These are phyloP conservation scores for Rhopalosiphum padi DNA, from an alignment of 1,140 invertebrate genomes.

Conservation along the genomic window DNA sequence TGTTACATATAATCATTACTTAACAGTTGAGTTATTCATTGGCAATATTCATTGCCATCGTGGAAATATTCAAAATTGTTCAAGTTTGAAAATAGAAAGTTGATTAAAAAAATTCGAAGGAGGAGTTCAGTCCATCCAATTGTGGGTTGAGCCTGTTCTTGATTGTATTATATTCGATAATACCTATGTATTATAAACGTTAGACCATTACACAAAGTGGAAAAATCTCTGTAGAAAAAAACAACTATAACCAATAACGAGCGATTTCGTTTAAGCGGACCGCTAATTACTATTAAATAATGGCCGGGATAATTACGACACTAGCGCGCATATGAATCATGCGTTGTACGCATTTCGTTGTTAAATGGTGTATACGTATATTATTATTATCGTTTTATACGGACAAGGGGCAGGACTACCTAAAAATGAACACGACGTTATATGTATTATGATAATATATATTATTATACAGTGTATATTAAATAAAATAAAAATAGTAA, in stretches of 20 bases:
- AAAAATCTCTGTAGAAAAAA: conserved; percentile 5
- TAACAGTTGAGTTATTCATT: neutral
- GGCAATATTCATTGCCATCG: neutral
- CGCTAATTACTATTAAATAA: conserved; percentile 53
- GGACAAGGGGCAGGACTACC: conserved; percentile 1
- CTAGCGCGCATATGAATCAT: neutral
- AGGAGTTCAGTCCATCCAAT: conserved; percentile 1
- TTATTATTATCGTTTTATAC: conserved; percentile 28
- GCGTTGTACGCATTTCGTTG: conserved; percentile 6
- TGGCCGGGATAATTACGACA: conserved; percentile 36
- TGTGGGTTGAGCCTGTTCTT: neutral
- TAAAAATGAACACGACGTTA: conserved; percentile 9
- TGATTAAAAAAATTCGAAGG: conserved; percentile 26
- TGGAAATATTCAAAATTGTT: neutral
- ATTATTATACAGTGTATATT: neutral
- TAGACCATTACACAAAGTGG: neutral
- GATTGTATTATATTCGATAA: neutral
- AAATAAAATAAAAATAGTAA: neutral
- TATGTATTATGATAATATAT: neutral
- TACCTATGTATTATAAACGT: neutral
- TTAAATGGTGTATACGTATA: neutral
- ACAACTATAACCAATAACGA: conserved; percentile 39
- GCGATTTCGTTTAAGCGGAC: conserved; percentile 36
- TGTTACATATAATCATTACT: neutral
- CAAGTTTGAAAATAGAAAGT: conserved; percentile 7